Evolutionary conservation across 2,888 invertebrate species (phyloP).

Genomic region (Dryocosmus kuriphilus): DNA sequence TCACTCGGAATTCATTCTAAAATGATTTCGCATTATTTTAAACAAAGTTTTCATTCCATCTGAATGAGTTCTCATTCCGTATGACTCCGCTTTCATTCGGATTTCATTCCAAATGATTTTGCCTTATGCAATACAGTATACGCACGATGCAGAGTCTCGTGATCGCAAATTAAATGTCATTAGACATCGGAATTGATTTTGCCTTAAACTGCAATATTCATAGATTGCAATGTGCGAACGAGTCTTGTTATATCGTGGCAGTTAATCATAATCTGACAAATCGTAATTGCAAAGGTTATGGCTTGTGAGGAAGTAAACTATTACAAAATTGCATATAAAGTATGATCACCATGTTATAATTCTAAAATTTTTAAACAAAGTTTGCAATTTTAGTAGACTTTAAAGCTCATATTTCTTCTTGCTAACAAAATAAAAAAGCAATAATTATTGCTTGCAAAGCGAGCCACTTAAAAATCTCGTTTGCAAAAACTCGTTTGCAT

Average conservation of each 20-base stretch:
- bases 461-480: not conserved
- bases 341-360: not conserved
- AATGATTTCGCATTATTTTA: too few species aligned
- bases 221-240: conserved; percentile 10
- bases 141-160: not conserved
- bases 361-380: too few species aligned
- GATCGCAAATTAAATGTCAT: conserved; percentile 28
- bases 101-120: too few species aligned
- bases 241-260: conserved; percentile 33
- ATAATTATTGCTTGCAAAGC: not conserved
- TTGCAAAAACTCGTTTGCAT: not conserved
- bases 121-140: not conserved
- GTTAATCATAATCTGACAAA: conserved; percentile 27
- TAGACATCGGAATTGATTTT: conserved; percentile 31
- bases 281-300: conserved; percentile 20
- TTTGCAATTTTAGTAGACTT: too few species aligned
- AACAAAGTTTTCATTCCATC: too few species aligned
- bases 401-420: not conserved
- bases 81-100: too few species aligned
- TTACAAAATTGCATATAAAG: not conserved
- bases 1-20: too few species aligned
- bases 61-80: too few species aligned
- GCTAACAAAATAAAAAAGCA: not conserved
- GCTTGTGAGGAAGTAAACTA: conserved; percentile 21
- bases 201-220: conserved; percentile 31